A percentile compares a stretch with the other conserved stretches of the same genome.
These are phyloP conservation scores for Philaethria dido DNA, from an alignment of 2,888 invertebrate genomes.

Conservation along the genomic window DNA sequence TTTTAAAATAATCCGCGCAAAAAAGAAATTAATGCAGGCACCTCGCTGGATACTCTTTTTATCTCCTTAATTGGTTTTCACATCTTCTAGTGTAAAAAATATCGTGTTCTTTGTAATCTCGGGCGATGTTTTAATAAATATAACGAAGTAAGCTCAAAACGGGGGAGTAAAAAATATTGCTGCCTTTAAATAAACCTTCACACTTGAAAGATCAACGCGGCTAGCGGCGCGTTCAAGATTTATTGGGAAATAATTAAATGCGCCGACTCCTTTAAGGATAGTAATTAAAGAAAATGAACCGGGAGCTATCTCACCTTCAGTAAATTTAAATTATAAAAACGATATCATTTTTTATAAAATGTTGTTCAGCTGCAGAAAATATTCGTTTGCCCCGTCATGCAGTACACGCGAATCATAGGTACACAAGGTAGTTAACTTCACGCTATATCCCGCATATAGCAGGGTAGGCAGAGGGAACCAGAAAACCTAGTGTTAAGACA, in stretches of 20 bases:
- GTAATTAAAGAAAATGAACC: conserved; percentile 66
- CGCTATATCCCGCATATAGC: no score
- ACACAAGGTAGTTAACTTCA: no score
- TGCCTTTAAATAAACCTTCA: conserved; percentile 80
- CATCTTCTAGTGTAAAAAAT: conserved; percentile 83
- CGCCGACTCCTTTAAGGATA: conserved; percentile 60
- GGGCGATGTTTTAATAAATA: conserved; percentile 84
- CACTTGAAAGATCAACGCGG: conserved; percentile 80
- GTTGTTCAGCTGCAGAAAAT: neutral
- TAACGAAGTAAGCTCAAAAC: conserved; percentile 77
- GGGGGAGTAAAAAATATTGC: conserved; percentile 78
- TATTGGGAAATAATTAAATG: conserved; percentile 80
- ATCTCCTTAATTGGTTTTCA: conserved; percentile 85
- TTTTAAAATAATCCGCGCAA: conserved; percentile 84
- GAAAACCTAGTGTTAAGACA: no score
- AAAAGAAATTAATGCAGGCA: conserved; percentile 84
- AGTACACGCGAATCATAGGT: no score
- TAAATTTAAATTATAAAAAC: conserved; percentile 13
- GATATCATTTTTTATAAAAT: neutral
- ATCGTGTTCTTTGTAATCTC: conserved; percentile 84
- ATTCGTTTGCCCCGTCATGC: no score
- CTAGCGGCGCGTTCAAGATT: conserved; percentile 71
- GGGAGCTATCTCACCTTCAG: conserved; percentile 23
- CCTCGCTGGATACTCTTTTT: conserved; percentile 82
- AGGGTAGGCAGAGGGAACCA: no score